Percentiles rank a stretch among this genome's conserved stretches.
phyloP scores from a whole-genome alignment of 2,113 vertebrate genomes.

The Cryptomyrus ogoouensis region DNA sequence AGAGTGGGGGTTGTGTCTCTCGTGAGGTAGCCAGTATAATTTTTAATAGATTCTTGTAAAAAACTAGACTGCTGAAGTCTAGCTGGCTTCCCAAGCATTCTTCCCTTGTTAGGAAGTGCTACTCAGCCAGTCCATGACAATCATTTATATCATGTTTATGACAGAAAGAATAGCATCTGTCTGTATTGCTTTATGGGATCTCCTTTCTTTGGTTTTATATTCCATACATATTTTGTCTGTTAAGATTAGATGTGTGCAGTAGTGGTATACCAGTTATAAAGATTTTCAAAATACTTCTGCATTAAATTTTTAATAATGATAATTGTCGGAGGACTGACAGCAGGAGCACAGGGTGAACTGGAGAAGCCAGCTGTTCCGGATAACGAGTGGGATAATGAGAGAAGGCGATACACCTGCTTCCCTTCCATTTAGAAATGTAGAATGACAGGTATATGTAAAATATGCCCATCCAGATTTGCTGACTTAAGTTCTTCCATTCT shows the following conservation, averaged over 20 bases:
- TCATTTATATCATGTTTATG: not conserved
- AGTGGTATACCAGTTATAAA: not conserved
- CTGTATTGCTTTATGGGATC: not conserved
- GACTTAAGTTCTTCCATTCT: not conserved
- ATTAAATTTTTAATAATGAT: slow-evolving; percentile 6
- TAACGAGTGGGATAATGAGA: not conserved
- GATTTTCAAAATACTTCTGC: not conserved
- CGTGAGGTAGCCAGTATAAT: not conserved
- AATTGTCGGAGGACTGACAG: not conserved
- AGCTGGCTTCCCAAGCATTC: not conserved
- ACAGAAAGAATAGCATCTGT: not conserved
- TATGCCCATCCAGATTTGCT: not conserved
- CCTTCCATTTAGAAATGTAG: not conserved
- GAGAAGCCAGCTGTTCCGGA: not conserved
- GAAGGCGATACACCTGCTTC: not conserved
- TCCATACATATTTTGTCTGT: not conserved
- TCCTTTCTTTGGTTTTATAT: not conserved
- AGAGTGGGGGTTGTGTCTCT: not conserved
- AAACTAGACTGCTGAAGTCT: not conserved
- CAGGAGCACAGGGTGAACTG: not conserved
- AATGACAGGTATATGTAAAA: not conserved
- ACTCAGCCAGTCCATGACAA: not conserved
- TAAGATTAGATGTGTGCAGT: not conserved
- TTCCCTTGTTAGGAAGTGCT: not conserved
- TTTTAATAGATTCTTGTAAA: not conserved